Evolutionary conservation across 2,113 vertebrate species (phyloP), one percentile per base, ranked within the genome.

Genomic region (Tonatia bakeri): DNA sequence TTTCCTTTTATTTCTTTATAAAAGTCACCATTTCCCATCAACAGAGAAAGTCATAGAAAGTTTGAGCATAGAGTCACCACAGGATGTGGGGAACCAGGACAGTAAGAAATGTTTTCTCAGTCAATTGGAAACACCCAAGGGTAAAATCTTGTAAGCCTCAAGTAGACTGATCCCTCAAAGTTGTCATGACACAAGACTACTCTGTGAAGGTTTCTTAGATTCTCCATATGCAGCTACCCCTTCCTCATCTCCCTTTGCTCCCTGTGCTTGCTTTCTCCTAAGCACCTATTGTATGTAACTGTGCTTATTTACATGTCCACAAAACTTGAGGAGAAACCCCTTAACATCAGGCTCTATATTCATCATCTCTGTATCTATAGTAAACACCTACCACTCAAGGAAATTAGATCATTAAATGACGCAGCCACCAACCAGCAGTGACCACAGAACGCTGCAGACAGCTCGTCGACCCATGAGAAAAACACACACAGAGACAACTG

Each of bases 81-180:
- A 24, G 15, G 16, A 86, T 69, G 17, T 24, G 7, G 40, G 11
- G 65, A 84, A 75, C 14, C 14, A 91, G 22, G 20, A 50, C 1
- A 59, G 14, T 20, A 65, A 17, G 9, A 64, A 13, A 26, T 31
- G 0, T 0, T 73, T 81, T 54, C 65, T 2, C 3, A 82, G 80
- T 17, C 43, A 69, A 4, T 0, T 54, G 20, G 20, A 95, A 65
- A 91, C 36, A 45, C 3, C 19, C 22, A 77, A 64, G 36, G 40
- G 20, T 38, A 52, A 94, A 19, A 17, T 59, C 33, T 36, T 59
- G 45, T 22, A 36, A 92, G 52, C 0, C 40, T 43, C 22, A 26
- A 76, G 43, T 7, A 59, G 43, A 36, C 0, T 11, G 14, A 54
- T 5, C 3, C 26, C 19, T n/a, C 1, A 0, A 22, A 20, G 6